Evolutionary conservation across 2,888 invertebrate species (phyloP).

Genomic region (Athalia rosae): DNA sequence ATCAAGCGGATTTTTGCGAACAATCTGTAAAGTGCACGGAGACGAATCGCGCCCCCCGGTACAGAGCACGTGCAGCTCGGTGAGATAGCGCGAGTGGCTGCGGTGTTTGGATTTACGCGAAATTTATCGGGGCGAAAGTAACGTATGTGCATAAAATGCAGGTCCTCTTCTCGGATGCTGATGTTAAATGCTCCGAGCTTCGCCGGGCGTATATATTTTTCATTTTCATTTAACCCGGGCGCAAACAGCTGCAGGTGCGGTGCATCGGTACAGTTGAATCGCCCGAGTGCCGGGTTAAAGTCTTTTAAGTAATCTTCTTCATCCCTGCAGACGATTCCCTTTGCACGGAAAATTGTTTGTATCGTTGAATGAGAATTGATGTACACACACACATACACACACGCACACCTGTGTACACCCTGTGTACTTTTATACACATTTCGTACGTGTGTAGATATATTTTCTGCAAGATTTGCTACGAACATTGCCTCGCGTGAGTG

Average conservation of each 20-base stretch:
- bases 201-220: background rate
- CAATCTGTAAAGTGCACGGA: background rate
- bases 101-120: no score
- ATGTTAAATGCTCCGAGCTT: no score
- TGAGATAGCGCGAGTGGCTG: no score
- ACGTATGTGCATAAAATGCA: no score
- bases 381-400: no score
- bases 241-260: background rate
- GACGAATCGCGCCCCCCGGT: background rate
- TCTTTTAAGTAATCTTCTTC: conserved; percentile 20
- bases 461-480: conserved; percentile 16
- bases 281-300: background rate
- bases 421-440: background rate
- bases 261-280: conserved; percentile 9
- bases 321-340: conserved; percentile 5
- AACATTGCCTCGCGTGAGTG: conserved; percentile 1
- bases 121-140: no score
- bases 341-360: background rate
- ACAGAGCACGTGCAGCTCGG: background rate
- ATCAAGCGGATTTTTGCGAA: background rate
- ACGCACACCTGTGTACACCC: background rate
- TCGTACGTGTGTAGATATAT: conserved; percentile 5
- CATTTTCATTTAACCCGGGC: background rate
- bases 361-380: no score
- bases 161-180: no score